phyloP scores from a whole-genome alignment of 2,888 invertebrate genomes.

The Aplocera efformata region DNA sequence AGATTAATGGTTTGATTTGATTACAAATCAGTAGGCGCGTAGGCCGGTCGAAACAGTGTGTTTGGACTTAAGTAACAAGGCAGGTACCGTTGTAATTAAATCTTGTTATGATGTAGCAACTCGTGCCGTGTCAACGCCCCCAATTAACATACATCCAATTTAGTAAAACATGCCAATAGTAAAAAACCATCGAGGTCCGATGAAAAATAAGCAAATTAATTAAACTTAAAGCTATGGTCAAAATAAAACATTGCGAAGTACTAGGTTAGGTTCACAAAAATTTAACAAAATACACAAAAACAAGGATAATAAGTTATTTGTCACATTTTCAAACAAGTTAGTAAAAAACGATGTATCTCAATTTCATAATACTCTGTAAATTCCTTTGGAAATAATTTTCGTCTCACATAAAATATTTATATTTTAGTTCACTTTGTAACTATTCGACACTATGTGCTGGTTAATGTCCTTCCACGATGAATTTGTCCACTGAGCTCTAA shows the following conservation, averaged over 20 bases:
- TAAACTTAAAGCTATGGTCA: slow-evolving; percentile 33
- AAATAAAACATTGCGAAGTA: slow-evolving; percentile 7
- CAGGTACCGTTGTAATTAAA: too few species aligned
- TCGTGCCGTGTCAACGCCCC: slow-evolving; percentile 9
- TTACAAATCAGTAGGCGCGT: too few species aligned
- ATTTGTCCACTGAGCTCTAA: slow-evolving; percentile 22
- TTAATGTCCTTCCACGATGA: slow-evolving; percentile 22
- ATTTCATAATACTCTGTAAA: slow-evolving; percentile 3
- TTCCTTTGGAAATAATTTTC: slow-evolving; percentile 13
- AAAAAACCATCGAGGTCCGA: slow-evolving; percentile 29
- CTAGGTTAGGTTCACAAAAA: slow-evolving; percentile 5
- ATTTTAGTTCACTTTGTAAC: slow-evolving; percentile 18
- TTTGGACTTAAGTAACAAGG: too few species aligned
- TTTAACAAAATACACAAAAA: slow-evolving; percentile 15
- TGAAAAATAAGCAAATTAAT: slow-evolving; percentile 28
- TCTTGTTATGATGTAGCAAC: too few species aligned
- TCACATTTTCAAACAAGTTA: slow-evolving; percentile 14
- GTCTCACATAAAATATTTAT: slow-evolving; percentile 6
- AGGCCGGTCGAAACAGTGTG: too few species aligned
- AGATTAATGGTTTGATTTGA: too few species aligned
- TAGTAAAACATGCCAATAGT: slow-evolving; percentile 26
- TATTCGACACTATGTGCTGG: slow-evolving; percentile 20
- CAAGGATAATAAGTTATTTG: slow-evolving; percentile 13
- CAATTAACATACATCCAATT: slow-evolving; percentile 14
- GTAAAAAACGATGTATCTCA: slow-evolving; percentile 11